These are phyloP conservation scores for Oreotrochilus melanogaster DNA, from an alignment of 2,113 vertebrate species.

Conservation along the genomic window DNA sequence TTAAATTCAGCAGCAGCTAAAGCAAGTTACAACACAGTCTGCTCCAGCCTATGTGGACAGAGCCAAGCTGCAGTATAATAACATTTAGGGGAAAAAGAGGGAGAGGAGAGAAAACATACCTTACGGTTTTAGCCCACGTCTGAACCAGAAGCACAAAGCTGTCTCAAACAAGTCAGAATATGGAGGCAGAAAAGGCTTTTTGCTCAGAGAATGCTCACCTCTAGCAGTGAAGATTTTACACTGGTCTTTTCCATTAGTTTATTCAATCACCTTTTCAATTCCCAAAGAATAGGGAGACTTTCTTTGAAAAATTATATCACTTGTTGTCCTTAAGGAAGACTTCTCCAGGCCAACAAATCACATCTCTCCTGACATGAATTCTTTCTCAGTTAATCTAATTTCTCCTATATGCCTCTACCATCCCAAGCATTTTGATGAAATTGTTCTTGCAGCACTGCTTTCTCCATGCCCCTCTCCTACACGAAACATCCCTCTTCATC, in stretches of 20 bases:
- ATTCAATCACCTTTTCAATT: neutral
- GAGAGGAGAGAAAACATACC: neutral
- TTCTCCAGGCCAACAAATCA: neutral
- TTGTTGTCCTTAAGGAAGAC: neutral
- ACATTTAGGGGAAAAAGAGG: neutral
- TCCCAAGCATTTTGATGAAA: neutral
- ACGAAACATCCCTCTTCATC: neutral
- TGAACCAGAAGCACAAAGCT: neutral
- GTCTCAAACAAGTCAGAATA: neutral
- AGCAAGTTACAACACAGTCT: slow-evolving; percentile 60
- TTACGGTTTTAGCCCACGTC: neutral
- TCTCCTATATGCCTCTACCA: neutral
- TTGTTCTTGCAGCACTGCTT: neutral
- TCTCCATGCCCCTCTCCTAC: neutral
- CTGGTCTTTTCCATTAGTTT: neutral
- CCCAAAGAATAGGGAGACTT: neutral
- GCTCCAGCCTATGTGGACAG: slow-evolving; percentile 41
- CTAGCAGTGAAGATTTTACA: neutral
- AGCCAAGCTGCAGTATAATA: slow-evolving; percentile 45
- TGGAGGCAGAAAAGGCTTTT: neutral
- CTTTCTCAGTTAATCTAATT: neutral
- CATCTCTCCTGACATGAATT: neutral
- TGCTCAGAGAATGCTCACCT: neutral
- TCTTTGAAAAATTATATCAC: neutral
- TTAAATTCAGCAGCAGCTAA: slow-evolving; percentile 33